A percentile compares a stretch with the other conserved stretches of the same genome.
Evolutionary conservation across 2,113 vertebrate genomes (phyloP).

Genomic region (Urocynchramus pylzowi): DNA sequence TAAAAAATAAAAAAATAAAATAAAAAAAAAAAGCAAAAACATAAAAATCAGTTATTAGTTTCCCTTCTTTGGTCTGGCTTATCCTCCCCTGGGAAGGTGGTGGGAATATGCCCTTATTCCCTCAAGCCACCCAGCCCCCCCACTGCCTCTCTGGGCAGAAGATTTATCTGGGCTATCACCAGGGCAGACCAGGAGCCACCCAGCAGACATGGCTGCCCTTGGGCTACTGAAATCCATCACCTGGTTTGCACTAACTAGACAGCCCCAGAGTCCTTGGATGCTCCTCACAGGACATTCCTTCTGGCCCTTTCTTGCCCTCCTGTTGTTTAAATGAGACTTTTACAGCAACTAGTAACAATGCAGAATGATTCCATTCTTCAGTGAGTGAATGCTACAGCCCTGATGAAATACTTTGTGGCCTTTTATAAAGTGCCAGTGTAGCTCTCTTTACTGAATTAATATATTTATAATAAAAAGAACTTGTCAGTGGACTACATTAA

Average conservation of each 20-base stretch:
- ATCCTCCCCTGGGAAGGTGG: neutral
- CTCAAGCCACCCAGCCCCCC: rapidly evolving
- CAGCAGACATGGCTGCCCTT: neutral
- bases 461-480: neutral
- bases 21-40: too few relatives aligned
- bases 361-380: neutral
- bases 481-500: neutral
- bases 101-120: neutral
- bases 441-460: neutral
- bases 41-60: neutral
- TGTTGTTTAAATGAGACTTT: neutral
- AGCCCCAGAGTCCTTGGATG: neutral
- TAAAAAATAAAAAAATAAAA: too few relatives aligned
- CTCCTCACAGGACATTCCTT: neutral
- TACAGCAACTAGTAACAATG: neutral
- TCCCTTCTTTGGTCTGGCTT: neutral
- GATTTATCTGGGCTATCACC: neutral
- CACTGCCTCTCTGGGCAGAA: neutral
- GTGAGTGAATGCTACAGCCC: neutral
- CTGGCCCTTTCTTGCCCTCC: neutral
- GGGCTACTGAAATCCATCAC: neutral
- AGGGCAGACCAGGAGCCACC: neutral
- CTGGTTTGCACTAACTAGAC: neutral
- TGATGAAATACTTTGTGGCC: neutral
- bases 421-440: neutral